Conservation (phyloP, 2,113 vertebrate genomes). For the Pycnonotus jocosus region DNA sequence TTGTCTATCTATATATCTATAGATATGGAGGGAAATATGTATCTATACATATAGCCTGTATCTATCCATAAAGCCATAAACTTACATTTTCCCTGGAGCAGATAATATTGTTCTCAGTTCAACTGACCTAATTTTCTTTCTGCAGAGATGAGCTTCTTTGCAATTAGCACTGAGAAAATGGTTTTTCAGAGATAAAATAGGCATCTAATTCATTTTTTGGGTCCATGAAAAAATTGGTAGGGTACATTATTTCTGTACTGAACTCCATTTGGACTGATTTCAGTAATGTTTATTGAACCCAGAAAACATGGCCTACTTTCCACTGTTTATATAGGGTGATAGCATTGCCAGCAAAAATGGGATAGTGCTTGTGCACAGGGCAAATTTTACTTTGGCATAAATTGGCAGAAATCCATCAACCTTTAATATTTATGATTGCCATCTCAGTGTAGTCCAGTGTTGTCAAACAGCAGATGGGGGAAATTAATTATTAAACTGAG, state of each 20-base stretch:
- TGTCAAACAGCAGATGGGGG: not conserved
- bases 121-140: constrained; percentile 7
- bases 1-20: not conserved
- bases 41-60: not conserved
- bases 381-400: not conserved
- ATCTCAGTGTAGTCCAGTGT: not conserved
- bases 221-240: not conserved
- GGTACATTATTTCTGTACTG: not conserved
- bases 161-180: not conserved
- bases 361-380: not conserved
- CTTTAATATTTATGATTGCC: not conserved
- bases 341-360: not conserved
- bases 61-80: not conserved
- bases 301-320: not conserved
- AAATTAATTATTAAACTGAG: constrained; percentile 34
- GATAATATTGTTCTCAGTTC: not conserved
- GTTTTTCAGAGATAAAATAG: not conserved
- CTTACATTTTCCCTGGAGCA: not conserved
- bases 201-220: not conserved
- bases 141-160: not conserved
- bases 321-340: not conserved
- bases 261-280: not conserved
- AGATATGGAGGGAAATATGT: not conserved
- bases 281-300: not conserved
- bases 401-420: not conserved